Conservation (phyloP, 1,140 invertebrate species). For the Sitodiplosis mosellana region DNA sequence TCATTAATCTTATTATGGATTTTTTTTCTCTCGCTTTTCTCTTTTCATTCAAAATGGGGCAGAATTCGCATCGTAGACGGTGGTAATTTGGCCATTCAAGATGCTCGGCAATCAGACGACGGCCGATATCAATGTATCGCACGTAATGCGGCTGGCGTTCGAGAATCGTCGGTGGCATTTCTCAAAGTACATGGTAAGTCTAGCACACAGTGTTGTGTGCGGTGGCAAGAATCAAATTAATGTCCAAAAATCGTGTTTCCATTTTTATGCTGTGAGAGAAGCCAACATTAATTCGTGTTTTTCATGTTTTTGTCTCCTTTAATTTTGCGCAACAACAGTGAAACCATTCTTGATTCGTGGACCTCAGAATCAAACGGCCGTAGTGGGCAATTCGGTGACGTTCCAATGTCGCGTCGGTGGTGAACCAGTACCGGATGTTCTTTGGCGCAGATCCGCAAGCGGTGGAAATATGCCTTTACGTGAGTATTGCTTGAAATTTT, state of each 20-base stretch:
- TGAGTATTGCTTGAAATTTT: conserved; percentile 16
- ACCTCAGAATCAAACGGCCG: conserved; percentile 51
- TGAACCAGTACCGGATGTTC: conserved; percentile 51
- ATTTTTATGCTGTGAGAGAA: not conserved
- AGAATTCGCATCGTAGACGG: conserved; percentile 62
- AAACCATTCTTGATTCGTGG: conserved; percentile 63
- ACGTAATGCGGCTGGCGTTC: conserved; percentile 59
- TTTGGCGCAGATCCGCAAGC: conserved; percentile 48
- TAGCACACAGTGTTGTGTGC: not conserved
- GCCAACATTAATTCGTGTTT: not conserved
- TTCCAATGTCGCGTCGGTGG: conserved; percentile 64
- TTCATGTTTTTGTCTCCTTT: not conserved
- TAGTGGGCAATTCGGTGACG: conserved; percentile 52
- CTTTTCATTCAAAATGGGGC: conserved; percentile 12
- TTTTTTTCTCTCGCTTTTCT: not conserved
- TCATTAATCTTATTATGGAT: not conserved
- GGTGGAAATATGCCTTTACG: conserved; percentile 52
- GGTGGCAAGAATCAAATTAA: too few species aligned
- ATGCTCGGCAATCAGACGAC: conserved; percentile 57
- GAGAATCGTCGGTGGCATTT: conserved; percentile 53
- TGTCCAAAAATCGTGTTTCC: not conserved
- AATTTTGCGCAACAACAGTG: conserved; percentile 30
- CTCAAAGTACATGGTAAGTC: conserved; percentile 64
- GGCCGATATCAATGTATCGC: conserved; percentile 73
- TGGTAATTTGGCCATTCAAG: conserved; percentile 64